phyloP scores from a whole-genome alignment of 1,140 invertebrate species.

The Orchestia grillus region DNA sequence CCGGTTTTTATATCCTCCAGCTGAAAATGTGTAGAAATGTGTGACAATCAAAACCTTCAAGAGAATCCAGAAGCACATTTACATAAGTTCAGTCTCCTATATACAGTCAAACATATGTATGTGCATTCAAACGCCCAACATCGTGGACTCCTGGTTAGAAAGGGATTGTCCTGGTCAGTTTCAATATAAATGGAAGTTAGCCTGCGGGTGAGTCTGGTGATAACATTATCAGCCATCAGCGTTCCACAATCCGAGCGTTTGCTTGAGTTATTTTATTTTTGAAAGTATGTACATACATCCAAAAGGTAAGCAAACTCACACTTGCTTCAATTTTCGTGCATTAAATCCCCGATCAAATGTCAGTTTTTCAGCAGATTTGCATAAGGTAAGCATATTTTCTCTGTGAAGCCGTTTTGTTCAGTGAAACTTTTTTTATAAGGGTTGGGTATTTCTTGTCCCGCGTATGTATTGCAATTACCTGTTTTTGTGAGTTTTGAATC shows the following conservation, averaged over 20 bases:
- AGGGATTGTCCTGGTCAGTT: neutral
- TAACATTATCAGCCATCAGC: no score
- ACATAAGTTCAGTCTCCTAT: no score
- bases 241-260: no score
- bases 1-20: neutral
- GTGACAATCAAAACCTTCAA: neutral
- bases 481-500: neutral
- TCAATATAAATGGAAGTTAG: no score
- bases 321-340: neutral
- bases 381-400: neutral
- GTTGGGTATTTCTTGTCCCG: neutral
- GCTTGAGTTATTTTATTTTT: no score
- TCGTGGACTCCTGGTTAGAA: neutral
- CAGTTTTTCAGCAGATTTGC: neutral
- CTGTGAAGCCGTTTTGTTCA: neutral
- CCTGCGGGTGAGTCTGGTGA: no score
- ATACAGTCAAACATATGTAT: neutral
- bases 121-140: neutral
- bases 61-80: neutral
- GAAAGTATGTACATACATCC: no score
- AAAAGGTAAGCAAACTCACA: no score
- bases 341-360: neutral
- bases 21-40: neutral
- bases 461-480: no score
- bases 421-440: neutral